Percentiles rank a stretch among this genome's conserved stretches.
Evolutionary conservation across 2,888 invertebrate species (phyloP).

Genomic region (Lepidochrysops patricia): DNA sequence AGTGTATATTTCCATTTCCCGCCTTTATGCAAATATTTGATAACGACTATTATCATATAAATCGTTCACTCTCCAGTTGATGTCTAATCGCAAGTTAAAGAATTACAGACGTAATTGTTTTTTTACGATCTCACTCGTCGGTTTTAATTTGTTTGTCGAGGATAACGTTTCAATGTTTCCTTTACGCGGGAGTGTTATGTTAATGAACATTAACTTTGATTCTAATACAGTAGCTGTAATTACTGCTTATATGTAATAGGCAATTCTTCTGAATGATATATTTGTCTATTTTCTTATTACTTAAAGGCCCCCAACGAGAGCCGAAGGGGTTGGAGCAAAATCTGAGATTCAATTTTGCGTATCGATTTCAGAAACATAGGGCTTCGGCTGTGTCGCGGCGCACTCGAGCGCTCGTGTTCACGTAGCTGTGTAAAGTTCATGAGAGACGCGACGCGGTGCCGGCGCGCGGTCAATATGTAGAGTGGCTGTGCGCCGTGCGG

Average conservation of each 20-base stretch:
- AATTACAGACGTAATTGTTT: conserved; percentile 61
- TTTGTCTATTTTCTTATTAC: not conserved
- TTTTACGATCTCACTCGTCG: conserved; percentile 28
- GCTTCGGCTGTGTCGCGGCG: conserved; percentile 14
- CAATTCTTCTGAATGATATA: not conserved
- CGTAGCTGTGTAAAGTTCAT: conserved; percentile 53
- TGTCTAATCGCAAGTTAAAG: conserved; percentile 52
- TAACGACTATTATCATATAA: conserved; percentile 49
- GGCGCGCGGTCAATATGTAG: conserved; percentile 71
- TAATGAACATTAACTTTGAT: not conserved
- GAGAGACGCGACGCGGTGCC: conserved; percentile 60
- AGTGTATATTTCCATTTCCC: conserved; percentile 17
- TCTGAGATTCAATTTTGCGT: not conserved
- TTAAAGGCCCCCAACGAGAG: not conserved
- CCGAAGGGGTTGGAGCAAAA: not conserved
- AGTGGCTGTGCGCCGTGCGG: conserved; percentile 65
- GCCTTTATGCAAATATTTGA: conserved; percentile 23
- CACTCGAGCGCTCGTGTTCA: conserved; percentile 30
- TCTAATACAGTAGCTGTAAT: too few species aligned
- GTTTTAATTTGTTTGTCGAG: conserved; percentile 17
- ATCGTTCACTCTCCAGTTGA: conserved; percentile 51
- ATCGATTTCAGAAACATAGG: conserved; percentile 10
- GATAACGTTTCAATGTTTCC: conserved; percentile 2
- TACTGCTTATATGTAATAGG: too few species aligned
- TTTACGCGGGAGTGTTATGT: not conserved